phyloP scores from a whole-genome alignment of 2,888 invertebrate genomes.

The Acanthopleura granulata region DNA sequence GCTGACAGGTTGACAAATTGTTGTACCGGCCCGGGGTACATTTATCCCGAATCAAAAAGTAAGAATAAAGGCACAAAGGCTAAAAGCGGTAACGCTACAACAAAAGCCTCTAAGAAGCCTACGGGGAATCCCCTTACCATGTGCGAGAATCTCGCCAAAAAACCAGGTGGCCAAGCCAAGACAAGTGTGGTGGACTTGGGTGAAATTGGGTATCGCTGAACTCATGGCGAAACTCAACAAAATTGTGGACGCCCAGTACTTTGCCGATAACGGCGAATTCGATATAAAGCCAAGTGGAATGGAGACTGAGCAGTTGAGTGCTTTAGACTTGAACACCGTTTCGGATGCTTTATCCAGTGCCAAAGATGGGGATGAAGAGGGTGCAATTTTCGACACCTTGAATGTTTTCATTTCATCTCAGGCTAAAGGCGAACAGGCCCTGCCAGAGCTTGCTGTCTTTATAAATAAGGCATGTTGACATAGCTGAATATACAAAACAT shows the following conservation, averaged over 20 bases:
- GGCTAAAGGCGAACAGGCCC: too few species aligned
- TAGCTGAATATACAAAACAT: too few species aligned
- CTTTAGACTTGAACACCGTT: too few species aligned
- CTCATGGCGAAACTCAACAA: neutral
- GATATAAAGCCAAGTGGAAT: neutral
- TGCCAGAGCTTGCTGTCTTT: too few species aligned
- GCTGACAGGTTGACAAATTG: too few species aligned
- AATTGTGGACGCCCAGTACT: neutral
- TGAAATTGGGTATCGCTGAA: neutral
- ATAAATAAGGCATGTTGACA: too few species aligned
- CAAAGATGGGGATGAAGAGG: too few species aligned
- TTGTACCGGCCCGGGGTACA: neutral
- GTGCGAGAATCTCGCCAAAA: neutral
- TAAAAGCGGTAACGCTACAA: neutral
- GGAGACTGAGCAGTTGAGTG: too few species aligned
- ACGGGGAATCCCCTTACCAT: neutral
- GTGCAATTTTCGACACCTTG: too few species aligned
- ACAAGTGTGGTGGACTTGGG: neutral
- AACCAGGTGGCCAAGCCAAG: neutral
- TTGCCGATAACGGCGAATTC: neutral
- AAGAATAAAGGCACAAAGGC: neutral
- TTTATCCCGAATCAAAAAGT: neutral
- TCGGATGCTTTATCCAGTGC: too few species aligned
- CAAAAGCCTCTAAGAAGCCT: neutral
- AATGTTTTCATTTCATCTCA: too few species aligned